Base-by-base conservation (phyloP, 1,140 invertebrate genomes). In the Diorhabda elongata region DNA sequence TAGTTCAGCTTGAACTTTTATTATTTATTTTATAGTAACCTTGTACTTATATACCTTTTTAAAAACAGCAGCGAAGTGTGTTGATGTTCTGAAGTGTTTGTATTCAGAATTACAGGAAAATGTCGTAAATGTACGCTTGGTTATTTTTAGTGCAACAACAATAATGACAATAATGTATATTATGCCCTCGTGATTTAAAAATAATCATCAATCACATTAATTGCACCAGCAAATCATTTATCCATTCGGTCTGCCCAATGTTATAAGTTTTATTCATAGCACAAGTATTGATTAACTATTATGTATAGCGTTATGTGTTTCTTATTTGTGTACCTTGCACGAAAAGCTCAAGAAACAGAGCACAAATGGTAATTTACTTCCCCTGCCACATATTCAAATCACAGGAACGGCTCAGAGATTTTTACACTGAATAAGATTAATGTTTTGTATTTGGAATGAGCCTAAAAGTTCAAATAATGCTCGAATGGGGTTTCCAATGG, bases 281-380 rank as follows among this genome's bases (percentile, higher is more conserved):
- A 6, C 5, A 42, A 8, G 8, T 61, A 61, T 61, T 43, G 60
- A 61, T 61, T 61, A 6, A 11, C 60, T 61, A 61, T 61, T 61
- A 61, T 61, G 60, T 61, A 41, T 61, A 61, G 42, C 42, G 60
- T 61, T 61, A 61, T 61, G 60, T 61, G 42, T 61, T 61, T 44
- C 60, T 61, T 61, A 61, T 61, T 43, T 41, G 60, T 8, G 60
- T 41, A 42, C 60, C 42, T 61, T 61, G 60, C 60, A 61, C 60
- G 60, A 61, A 41, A 61, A 52, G 45, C 45, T 52, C 45, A 52
- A 52, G 45, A 52, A 52, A 52, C 8, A 52, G 45, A 26, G 26
- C 45, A 52, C 8, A 52, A 52, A 52, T 52, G 45, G 45, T 52
- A 52, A 52, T 52, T 52, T 52, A 52, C 45, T 52, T 5, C 45